Conservation (phyloP, 2,888 invertebrate genomes). For the Lycophotia porphyrea region DNA sequence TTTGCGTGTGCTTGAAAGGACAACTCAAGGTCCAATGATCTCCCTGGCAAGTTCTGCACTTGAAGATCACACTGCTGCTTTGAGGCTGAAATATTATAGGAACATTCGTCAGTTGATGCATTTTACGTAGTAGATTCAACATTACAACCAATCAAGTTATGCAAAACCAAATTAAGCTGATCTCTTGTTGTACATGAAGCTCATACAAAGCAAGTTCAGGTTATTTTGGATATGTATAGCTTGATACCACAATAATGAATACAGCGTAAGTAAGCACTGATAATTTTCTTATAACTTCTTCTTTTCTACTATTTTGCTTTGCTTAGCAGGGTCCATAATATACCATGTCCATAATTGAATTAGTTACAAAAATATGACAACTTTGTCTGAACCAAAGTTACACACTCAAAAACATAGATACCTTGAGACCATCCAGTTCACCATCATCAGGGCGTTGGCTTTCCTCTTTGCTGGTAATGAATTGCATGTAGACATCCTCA, state of each 20-base stretch:
- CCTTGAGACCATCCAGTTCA: slow-evolving; percentile 95
- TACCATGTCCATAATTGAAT: not conserved
- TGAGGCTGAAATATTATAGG: slow-evolving; percentile 77
- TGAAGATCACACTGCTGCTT: slow-evolving; percentile 93
- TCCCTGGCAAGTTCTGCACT: slow-evolving; percentile 97
- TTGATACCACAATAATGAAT: not conserved
- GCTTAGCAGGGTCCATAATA: not conserved
- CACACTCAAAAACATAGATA: no score
- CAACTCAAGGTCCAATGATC: slow-evolving; percentile 99
- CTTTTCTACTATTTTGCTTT: not conserved
- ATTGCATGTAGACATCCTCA: slow-evolving; percentile 99
- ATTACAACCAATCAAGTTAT: no score
- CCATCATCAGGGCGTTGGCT: slow-evolving; percentile 96
- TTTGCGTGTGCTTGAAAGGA: slow-evolving; percentile 98
- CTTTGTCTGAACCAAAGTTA: not conserved
- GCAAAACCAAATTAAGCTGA: no score
- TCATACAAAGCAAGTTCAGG: no score
- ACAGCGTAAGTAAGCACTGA: not conserved
- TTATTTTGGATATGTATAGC: no score
- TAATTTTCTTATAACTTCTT: not conserved
- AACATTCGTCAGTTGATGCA: not conserved
- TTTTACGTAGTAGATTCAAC: not conserved
- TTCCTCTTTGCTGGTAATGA: slow-evolving; percentile 96
- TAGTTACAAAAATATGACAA: not conserved
- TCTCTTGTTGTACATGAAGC: no score